A percentile compares a stretch with the other conserved stretches of the same genome.
These are phyloP conservation scores for Chrysochloris asiatica DNA, from an alignment of 2,113 vertebrate genomes.

Conservation along the genomic window DNA sequence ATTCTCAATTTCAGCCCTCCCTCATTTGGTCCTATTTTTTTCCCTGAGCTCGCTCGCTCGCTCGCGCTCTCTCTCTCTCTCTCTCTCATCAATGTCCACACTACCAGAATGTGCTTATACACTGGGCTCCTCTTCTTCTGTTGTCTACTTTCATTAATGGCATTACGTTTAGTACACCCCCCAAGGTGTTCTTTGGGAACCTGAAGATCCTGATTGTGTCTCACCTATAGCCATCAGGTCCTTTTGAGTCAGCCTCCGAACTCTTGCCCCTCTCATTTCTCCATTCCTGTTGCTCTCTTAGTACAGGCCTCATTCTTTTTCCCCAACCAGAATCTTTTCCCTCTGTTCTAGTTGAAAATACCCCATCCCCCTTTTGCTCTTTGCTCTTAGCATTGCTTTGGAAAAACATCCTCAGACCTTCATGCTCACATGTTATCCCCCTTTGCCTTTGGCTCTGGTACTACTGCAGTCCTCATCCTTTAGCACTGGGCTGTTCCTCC, in stretches of 20 bases:
- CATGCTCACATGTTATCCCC: neutral
- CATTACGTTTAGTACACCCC: neutral
- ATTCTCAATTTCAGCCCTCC: neutral
- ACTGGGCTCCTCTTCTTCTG: no score
- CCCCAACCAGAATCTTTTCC: neutral
- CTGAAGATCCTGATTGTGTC: conserved; percentile 10
- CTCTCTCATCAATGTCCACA: no score
- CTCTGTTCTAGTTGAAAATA: neutral
- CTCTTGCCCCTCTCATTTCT: neutral
- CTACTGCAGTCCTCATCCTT: neutral
- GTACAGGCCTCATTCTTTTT: neutral
- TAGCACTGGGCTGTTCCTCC: neutral
- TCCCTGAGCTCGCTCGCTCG: neutral
- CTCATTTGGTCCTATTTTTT: neutral
- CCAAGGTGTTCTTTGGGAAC: neutral
- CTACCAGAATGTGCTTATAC: no score
- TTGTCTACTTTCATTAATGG: no score
- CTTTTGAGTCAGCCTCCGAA: conserved; percentile 4
- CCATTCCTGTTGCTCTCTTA: neutral
- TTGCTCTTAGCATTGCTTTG: neutral
- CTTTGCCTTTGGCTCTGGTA: neutral
- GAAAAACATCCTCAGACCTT: neutral
- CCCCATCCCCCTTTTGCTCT: neutral
- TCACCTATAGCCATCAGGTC: neutral
- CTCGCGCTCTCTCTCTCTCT: neutral